A percentile compares a stretch with the other conserved stretches of the same genome.
These are phyloP conservation scores for Hassar affinis DNA, from an alignment of 2,113 vertebrate species.

Conservation along the genomic window DNA sequence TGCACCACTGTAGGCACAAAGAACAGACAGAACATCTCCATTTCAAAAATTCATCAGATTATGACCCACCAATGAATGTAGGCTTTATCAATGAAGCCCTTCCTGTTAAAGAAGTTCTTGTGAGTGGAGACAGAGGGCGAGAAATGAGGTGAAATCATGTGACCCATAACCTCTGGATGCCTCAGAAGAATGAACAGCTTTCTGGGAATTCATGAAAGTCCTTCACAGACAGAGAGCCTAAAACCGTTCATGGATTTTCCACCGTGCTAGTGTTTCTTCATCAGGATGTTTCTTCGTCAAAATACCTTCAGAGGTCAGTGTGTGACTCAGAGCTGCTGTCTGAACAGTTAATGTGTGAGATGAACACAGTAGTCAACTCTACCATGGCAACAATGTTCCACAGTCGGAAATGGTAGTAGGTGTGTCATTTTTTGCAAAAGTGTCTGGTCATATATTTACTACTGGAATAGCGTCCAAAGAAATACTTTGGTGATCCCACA, in stretches of 20 bases:
- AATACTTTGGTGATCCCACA: not conserved
- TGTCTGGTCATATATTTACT: not conserved
- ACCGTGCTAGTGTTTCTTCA: not conserved
- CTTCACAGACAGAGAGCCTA: constrained; percentile 10
- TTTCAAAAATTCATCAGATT: constrained; percentile 45
- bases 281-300: constrained; percentile 21
- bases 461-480: not conserved
- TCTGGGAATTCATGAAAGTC: constrained; percentile 21
- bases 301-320: constrained; percentile 17
- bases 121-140: constrained; percentile 31
- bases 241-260: constrained; percentile 27
- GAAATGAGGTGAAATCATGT: constrained; percentile 51
- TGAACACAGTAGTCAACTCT: constrained; percentile 33
- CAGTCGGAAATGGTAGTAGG: constrained; percentile 1
- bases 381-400: constrained; percentile 40
- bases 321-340: constrained; percentile 42
- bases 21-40: constrained; percentile 32
- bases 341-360: constrained; percentile 30
- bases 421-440: not conserved
- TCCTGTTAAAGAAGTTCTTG: constrained; percentile 47
- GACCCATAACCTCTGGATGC: constrained; percentile 39
- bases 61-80: constrained; percentile 47
- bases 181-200: constrained; percentile 36
- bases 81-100: constrained; percentile 47
- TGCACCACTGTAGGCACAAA: constrained; percentile 12